A percentile compares a stretch with the other conserved stretches of the same genome.
phyloP scores from a whole-genome alignment of 2,113 vertebrate species.

The Suricata suricatta region DNA sequence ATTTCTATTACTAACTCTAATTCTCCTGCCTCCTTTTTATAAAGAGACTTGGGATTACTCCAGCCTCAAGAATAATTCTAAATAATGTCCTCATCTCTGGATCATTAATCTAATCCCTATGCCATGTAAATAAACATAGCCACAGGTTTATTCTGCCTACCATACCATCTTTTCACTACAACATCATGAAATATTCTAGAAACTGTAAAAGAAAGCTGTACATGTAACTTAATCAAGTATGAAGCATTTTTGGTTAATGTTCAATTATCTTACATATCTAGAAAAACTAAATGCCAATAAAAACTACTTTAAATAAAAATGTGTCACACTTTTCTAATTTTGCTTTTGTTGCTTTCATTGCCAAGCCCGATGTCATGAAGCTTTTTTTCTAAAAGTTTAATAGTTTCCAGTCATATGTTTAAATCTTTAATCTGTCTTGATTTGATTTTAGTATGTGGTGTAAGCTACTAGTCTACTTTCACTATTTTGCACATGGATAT shows the following conservation, averaged over 20 bases:
- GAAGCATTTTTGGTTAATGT: background rate
- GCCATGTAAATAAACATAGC: background rate
- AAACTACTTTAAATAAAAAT: background rate
- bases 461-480: background rate
- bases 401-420: background rate
- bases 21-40: background rate
- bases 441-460: background rate
- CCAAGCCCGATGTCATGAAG: background rate
- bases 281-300: background rate
- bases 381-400: background rate
- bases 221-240: background rate
- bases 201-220: background rate
- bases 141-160: background rate
- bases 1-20: background rate
- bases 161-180: background rate
- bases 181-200: background rate
- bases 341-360: background rate
- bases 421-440: background rate
- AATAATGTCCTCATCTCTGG: background rate
- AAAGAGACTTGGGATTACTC: background rate
- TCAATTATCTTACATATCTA: background rate
- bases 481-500: background rate
- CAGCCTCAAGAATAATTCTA: background rate
- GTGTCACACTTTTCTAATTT: background rate
- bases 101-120: background rate